Percentiles rank a stretch among this genome's conserved stretches.
Conservation (phyloP, 2,888 invertebrate genomes). For the Liodrosophila aerea region DNA sequence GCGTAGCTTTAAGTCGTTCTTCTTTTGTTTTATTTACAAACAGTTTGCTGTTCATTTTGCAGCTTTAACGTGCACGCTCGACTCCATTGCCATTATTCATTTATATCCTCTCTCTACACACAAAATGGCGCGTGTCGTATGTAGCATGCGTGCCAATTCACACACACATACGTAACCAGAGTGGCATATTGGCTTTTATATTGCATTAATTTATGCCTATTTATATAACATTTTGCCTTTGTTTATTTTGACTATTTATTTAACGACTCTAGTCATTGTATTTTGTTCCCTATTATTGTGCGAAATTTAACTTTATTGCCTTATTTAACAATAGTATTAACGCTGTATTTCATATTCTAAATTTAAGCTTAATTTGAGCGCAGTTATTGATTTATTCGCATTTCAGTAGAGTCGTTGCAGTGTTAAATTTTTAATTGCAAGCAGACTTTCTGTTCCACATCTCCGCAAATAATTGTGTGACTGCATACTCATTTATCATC, state of each 20-base stretch:
- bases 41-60: conserved; percentile 8
- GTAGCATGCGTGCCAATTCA: conserved; percentile 21
- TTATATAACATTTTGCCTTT: conserved; percentile 50
- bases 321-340: conserved; percentile 21
- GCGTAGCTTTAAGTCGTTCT: too few species aligned
- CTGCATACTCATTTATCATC: conserved; percentile 43
- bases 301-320: conserved; percentile 8
- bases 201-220: conserved; percentile 46
- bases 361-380: too few species aligned
- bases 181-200: conserved; percentile 38
- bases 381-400: too few species aligned
- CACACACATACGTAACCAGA: background rate
- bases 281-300: background rate
- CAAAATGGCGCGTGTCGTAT: conserved; percentile 21
- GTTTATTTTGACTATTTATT: conserved; percentile 24
- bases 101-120: conserved; percentile 2
- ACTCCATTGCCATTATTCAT: conserved; percentile 20
- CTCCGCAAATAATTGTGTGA: conserved; percentile 10
- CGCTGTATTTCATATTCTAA: too few species aligned
- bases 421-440: too few species aligned
- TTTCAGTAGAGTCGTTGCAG: too few species aligned
- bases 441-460: too few species aligned
- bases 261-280: conserved; percentile 21
- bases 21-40: too few species aligned
- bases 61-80: background rate